Percentiles rank a stretch among this genome's conserved stretches.
These are phyloP conservation scores for Mionectes macconnelli DNA, from an alignment of 2,113 vertebrate genomes.

Conservation along the genomic window DNA sequence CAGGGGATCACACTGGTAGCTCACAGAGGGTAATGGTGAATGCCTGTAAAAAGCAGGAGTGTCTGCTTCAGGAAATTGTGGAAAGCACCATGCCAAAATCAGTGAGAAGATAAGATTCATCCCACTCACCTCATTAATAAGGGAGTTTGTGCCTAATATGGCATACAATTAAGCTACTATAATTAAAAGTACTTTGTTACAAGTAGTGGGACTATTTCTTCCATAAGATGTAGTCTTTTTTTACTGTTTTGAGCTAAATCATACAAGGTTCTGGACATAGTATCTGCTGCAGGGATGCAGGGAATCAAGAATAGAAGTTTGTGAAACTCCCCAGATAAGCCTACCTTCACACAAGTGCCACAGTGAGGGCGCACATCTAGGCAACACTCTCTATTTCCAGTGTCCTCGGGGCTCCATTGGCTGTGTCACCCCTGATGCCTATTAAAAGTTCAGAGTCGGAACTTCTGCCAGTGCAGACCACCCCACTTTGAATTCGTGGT, in stretches of 20 bases:
- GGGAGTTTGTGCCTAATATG: not conserved
- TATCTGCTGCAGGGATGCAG: not conserved
- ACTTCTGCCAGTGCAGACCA: fast-evolving
- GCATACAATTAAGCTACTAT: not conserved
- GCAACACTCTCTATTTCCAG: not conserved
- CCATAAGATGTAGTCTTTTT: not conserved
- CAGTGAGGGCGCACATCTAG: not conserved
- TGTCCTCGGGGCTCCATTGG: not conserved
- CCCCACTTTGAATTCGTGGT: not conserved
- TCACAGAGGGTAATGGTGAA: not conserved
- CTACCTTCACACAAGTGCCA: not conserved
- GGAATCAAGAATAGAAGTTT: not conserved
- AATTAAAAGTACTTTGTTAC: not conserved
- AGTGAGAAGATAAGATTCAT: not conserved
- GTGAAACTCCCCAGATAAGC: not conserved
- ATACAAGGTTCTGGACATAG: not conserved
- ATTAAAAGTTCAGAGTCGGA: not conserved
- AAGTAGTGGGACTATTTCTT: not conserved
- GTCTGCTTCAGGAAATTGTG: not conserved
- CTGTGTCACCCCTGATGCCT: not conserved
- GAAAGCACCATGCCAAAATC: not conserved
- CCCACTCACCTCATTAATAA: not conserved
- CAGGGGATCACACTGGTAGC: not conserved
- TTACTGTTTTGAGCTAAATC: not conserved
- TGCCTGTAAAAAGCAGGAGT: not conserved